Evolutionary conservation across 2,797 vertebrate species (phyloP), one percentile per base, ranked within the genome.

Genomic region (Peromyscus attwateri): DNA sequence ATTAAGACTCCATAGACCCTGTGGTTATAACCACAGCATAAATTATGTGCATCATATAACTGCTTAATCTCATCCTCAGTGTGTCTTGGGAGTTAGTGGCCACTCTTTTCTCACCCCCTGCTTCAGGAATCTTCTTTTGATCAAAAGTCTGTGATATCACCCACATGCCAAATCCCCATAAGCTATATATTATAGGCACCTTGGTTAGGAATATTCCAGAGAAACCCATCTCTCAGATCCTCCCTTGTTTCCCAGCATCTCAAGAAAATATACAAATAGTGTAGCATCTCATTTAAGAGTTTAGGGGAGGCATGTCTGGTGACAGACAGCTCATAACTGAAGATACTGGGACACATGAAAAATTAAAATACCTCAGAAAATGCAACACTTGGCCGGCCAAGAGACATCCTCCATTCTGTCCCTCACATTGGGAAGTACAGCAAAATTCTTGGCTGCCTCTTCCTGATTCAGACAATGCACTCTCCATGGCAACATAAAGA

Each of bases 401-500:
- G 4, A 37, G 40, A 14, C 37, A 27, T 27, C 76, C 21, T 52
- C 75, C 52, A 40, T 75, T 64, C 88, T 49, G 75, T 66, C n/a
- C 76, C 88, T 52, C 34, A 2, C 0, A 14, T 62, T 87, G 55
- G 68, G 60, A 71, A 49, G 71, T 4, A 7, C 25, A 71, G 60
- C 76, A 23, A 85, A 79, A 82, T 68, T 75, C 76, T 43, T 83
- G 80, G 66, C 37, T 73, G 14, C 87, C 14, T 92, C 64, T 81
- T 89, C 91, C 81, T 88, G 40, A 92, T 70, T 95, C 25, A 62
- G 89, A 70, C 91, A 95, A 77, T 19, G 23, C 10, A n/a, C 19
- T 76, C 91, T 52, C 66, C 55, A 10, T 9, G 21, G 91, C 66
- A 85, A 43, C 37, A 1, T 46, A 77, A 71, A 29, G 37, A 14